A percentile compares a stretch with the other conserved stretches of the same genome.
Evolutionary conservation across 37 sponge, comb jelly and placozoan genomes (phyloP).

Genomic region (Axinella damicornis): DNA sequence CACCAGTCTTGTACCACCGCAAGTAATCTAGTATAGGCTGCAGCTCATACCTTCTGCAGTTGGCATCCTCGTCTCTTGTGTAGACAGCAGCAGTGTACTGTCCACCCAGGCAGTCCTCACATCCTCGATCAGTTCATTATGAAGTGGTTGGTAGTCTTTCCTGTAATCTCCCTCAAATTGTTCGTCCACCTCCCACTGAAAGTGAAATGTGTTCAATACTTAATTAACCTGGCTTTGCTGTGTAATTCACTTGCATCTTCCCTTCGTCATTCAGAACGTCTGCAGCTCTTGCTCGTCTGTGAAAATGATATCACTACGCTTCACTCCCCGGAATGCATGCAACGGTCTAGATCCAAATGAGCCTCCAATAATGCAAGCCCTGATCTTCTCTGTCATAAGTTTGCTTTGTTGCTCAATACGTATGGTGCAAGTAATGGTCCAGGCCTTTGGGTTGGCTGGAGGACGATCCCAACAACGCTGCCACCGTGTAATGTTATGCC

Average conservation of each 20-base stretch:
- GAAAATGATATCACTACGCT: not conserved
- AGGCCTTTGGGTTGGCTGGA: too few species aligned
- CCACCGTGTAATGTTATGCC: too few species aligned
- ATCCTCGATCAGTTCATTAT: not conserved
- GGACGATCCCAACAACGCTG: too few species aligned
- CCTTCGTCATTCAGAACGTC: not conserved
- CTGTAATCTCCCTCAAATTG: not conserved
- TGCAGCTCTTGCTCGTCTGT: constrained; percentile 1
- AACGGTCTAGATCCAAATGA: constrained; percentile 1
- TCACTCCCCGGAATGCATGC: too few species aligned
- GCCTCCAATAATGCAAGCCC: not conserved
- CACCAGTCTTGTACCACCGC: too few species aligned
- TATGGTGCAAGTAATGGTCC: too few species aligned
- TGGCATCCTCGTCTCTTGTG: not conserved
- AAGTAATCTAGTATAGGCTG: too few species aligned
- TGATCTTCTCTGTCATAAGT: not conserved
- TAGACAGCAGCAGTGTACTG: constrained; percentile 3
- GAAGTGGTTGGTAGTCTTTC: not conserved
- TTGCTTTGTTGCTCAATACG: too few species aligned
- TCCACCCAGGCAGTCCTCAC: not conserved
- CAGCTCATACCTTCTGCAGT: too few species aligned
- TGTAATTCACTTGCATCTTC: not conserved
- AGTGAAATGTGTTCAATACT: not conserved
- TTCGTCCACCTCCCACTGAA: not conserved
- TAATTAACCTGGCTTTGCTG: not conserved